These are phyloP conservation scores for Colossoma macropomum DNA, from an alignment of 2,113 vertebrate genomes.

Conservation along the genomic window DNA sequence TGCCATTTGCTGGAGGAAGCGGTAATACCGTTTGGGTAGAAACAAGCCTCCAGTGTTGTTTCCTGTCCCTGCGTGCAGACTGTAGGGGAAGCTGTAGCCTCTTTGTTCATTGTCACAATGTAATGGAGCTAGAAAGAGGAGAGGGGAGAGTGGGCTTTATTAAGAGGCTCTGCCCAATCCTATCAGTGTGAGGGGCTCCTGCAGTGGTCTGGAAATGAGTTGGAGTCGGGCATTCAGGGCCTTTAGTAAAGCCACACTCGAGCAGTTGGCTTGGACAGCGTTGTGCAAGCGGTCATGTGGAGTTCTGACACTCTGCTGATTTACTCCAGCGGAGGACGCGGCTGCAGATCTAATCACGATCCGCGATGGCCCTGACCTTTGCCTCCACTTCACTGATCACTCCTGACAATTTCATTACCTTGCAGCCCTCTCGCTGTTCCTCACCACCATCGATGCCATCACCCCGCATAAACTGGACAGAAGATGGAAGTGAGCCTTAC, in stretches of 20 bases:
- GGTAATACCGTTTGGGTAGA: neutral
- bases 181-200: neutral
- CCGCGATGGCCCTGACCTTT: slow-evolving; percentile 43
- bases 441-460: neutral
- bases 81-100: neutral
- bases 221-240: neutral
- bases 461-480: neutral
- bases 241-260: neutral
- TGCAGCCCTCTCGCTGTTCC: neutral
- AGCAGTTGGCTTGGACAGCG: neutral
- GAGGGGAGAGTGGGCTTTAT: neutral
- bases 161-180: neutral
- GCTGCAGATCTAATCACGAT: slow-evolving; percentile 29
- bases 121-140: neutral
- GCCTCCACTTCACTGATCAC: slow-evolving; percentile 42
- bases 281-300: neutral
- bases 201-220: neutral
- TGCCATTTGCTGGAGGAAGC: neutral
- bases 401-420: slow-evolving; percentile 47
- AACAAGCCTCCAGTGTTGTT: neutral
- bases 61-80: neutral
- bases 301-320: neutral
- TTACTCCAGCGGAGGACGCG: neutral
- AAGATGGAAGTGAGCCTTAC: neutral
- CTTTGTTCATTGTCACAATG: neutral